Evolutionary conservation across 2,888 invertebrate species (phyloP).

Genomic region (Charanyca ferruginea): DNA sequence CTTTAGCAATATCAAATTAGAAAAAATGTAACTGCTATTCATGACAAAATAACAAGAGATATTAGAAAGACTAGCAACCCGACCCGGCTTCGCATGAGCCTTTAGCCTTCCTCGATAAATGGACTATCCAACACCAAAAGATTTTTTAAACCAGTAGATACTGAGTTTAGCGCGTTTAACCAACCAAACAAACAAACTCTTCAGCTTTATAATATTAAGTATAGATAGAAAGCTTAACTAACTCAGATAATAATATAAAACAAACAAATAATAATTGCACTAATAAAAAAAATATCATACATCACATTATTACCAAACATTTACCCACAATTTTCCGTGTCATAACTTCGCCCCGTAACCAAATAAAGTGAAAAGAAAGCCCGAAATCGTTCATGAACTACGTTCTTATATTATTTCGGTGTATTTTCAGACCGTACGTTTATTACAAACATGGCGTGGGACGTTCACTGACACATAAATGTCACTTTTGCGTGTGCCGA

Average conservation of each 20-base stretch:
- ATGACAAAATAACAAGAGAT: background rate
- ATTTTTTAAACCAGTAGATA: no score
- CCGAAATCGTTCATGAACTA: conserved; percentile 36
- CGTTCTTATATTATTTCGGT: conserved; percentile 47
- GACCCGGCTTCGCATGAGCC: no score
- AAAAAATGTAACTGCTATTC: no score
- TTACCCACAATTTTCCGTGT: conserved; percentile 1
- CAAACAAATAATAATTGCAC: background rate
- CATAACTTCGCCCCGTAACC: conserved; percentile 17
- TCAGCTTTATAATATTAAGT: no score
- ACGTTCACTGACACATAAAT: conserved; percentile 75
- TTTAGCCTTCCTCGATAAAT: no score
- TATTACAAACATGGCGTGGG: conserved; percentile 55
- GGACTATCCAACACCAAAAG: no score
- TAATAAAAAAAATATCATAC: background rate
- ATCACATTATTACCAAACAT: conserved; percentile 3
- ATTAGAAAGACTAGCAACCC: no score
- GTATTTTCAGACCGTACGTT: conserved; percentile 48
- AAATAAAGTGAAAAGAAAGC: conserved; percentile 39
- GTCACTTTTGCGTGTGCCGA: conserved; percentile 73
- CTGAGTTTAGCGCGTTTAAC: no score
- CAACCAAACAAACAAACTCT: no score
- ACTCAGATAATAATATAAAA: background rate
- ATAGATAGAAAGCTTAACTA: no score
- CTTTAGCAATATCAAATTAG: no score